Conservation (phyloP, 2,888 invertebrate species). For the Mechanitis messenoides region DNA sequence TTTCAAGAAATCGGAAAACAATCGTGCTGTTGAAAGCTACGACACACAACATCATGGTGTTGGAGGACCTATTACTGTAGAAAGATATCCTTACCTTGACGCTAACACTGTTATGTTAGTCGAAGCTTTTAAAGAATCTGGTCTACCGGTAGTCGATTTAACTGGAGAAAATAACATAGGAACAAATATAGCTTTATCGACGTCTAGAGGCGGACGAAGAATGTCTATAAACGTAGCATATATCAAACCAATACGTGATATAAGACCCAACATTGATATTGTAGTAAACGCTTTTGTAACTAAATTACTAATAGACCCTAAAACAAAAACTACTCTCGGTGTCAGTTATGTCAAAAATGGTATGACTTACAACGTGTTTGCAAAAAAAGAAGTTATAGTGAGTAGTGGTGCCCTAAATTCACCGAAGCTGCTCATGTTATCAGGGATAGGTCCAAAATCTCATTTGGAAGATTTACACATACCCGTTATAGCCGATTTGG, state of each 20-base stretch:
- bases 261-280: slow-evolving; percentile 69
- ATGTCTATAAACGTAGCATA: slow-evolving; percentile 79
- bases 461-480: slow-evolving; percentile 71
- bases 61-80: slow-evolving; percentile 79
- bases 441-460: slow-evolving; percentile 79
- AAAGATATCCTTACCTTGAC: slow-evolving; percentile 79
- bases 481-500: slow-evolving; percentile 77
- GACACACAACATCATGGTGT: slow-evolving; percentile 73
- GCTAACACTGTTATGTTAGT: slow-evolving; percentile 73
- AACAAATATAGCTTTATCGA: slow-evolving; percentile 78
- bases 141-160: slow-evolving; percentile 76
- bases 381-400: slow-evolving; percentile 78
- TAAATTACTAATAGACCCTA: slow-evolving; percentile 77
- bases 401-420: slow-evolving; percentile 79
- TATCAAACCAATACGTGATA: slow-evolving; percentile 79
- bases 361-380: slow-evolving; percentile 56
- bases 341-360: slow-evolving; percentile 60
- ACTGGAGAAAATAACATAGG: slow-evolving; percentile 77
- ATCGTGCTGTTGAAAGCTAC: slow-evolving; percentile 71
- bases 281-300: slow-evolving; percentile 73
- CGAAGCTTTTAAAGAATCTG: slow-evolving; percentile 78
- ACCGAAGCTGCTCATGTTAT: slow-evolving; percentile 79
- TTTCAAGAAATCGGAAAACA: slow-evolving; percentile 81
- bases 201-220: slow-evolving; percentile 76
- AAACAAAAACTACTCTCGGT: slow-evolving; percentile 65